A percentile compares a stretch with the other conserved stretches of the same genome.
Conservation (phyloP, 2,797 vertebrate species). For the Mionectes olivaceus region DNA sequence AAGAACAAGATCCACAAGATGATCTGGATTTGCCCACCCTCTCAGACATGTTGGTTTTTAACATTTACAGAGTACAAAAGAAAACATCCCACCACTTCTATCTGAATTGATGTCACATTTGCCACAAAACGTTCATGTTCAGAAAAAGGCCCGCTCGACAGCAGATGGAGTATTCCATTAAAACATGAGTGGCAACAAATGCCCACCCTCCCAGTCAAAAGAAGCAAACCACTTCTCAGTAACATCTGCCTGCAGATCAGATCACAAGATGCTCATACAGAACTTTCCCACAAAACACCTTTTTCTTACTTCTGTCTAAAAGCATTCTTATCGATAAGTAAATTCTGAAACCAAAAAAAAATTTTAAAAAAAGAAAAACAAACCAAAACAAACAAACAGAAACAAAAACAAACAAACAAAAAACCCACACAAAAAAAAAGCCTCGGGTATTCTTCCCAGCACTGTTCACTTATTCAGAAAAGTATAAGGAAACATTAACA, state of each 20-base stretch:
- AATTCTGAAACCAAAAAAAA: not conserved
- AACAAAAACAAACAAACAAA: too few relatives aligned
- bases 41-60: not conserved
- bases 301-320: not conserved
- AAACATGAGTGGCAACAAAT: conserved; percentile 4
- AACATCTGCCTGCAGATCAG: not conserved
- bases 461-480: not conserved
- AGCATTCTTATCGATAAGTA: not conserved
- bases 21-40: conserved; percentile 19
- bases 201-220: conserved; percentile 1
- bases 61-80: not conserved
- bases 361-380: fast-evolving
- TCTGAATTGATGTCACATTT: conserved; percentile 18
- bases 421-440: too few relatives aligned
- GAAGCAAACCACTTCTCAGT: not conserved
- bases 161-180: conserved; percentile 47
- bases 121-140: conserved; percentile 15
- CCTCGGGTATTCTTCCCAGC: not conserved
- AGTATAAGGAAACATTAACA: not conserved
- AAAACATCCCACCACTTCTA: not conserved
- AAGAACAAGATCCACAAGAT: not conserved
- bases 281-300: not conserved
- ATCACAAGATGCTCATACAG: not conserved
- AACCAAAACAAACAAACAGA: too few relatives aligned
- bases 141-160: conserved; percentile 9